phyloP scores from a whole-genome alignment of 1,140 invertebrate species.

The Macrosteles quadrilineatus region DNA sequence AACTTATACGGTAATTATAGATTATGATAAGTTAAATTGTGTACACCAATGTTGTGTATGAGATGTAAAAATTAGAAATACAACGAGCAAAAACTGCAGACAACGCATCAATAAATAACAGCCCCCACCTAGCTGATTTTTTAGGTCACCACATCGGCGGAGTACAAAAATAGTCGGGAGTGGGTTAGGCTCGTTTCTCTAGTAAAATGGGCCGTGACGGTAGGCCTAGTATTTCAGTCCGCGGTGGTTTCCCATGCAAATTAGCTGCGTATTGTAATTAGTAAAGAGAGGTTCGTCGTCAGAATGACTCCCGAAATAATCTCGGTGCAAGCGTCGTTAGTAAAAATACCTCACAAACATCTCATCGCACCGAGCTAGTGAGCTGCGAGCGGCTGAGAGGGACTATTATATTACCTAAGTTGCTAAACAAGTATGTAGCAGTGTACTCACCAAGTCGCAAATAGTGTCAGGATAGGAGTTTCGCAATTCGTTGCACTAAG shows the following conservation, averaged over 20 bases:
- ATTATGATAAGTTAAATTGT: too few relatives aligned
- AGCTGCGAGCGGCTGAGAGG: not conserved
- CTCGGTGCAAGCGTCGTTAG: not conserved
- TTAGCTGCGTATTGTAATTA: conserved; percentile 5
- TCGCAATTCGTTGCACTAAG: not conserved
- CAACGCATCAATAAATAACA: not conserved
- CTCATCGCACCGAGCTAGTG: not conserved
- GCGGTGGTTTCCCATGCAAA: not conserved
- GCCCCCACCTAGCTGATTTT: not conserved
- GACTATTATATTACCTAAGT: not conserved
- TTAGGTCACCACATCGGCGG: not conserved
- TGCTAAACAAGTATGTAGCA: not conserved
- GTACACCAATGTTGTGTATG: too few relatives aligned
- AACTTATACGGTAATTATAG: too few relatives aligned
- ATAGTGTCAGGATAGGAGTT: not conserved
- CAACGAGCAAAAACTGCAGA: too few relatives aligned
- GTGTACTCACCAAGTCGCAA: not conserved
- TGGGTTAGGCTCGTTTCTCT: conserved; percentile 1
- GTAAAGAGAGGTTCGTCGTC: not conserved
- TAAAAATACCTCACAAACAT: not conserved
- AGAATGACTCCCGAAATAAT: conserved; percentile 8
- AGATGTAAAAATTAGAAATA: too few relatives aligned
- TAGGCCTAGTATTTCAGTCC: not conserved
- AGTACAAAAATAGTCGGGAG: conserved; percentile 4
- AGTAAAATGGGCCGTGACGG: not conserved